Base-by-base conservation (phyloP, 2,888 invertebrate species). In the Dryadula phaetusa region DNA sequence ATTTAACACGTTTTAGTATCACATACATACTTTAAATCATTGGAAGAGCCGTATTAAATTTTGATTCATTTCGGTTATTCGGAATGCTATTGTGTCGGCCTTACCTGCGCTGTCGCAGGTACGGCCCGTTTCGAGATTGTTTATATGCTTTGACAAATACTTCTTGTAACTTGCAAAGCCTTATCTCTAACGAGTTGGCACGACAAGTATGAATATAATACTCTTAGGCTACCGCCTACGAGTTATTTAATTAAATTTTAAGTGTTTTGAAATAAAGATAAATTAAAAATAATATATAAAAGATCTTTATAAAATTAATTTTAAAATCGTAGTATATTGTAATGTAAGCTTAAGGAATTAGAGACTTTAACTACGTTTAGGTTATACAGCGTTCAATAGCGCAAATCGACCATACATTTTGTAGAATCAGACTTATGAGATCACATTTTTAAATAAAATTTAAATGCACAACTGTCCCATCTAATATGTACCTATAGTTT, bases 1-100 rank as follows among this genome's bases (percentile, higher is more conserved):
- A 28, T 7, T 18, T 53, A 52, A 32, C 12, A 42, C 12, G 18
- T 53, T 37, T 40, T 20, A 18, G 58, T 42, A 40, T 46, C 52
- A 66, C 46, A 44, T 66, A 40, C 3, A 62, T 44, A 44, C 20
- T 20, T 46, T 20, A 37, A 65, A 63, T 65, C 53, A 63, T 44
- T 47, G 22, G 65, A 47, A 69, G 70, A 70, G 62, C 63, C 56
- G 64, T 66, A 62, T 60, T 73, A 56, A 88, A 85, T 88, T 90
- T 90, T 88, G 90, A 91, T 90, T 92, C 88, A 91, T 90, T 89
- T 89, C 84, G 85, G 83, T 86, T 88, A 87, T 75, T 78, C 83
- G 90, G 92, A 90, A 92, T 92, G 90, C 89, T 86, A 91, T 92
- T 91, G 90, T 90, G 78, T 78, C 84, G 83, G 85, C 76, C 78